Evolutionary conservation across 2,888 invertebrate genomes (phyloP).

Genomic region (Tillus elongatus): DNA sequence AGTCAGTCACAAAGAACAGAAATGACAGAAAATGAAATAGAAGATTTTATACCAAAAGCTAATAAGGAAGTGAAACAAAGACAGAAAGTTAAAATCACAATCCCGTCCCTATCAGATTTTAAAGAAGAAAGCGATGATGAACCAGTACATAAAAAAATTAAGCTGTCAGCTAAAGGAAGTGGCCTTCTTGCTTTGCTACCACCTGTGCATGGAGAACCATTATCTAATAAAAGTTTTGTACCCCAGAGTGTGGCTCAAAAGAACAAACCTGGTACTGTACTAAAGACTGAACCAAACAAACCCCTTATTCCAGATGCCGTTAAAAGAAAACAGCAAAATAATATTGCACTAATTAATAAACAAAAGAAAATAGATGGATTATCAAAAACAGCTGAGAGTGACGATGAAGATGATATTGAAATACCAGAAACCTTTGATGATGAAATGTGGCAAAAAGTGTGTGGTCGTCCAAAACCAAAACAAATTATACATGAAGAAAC

Average conservation of each 20-base stretch:
- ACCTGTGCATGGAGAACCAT: conserved; percentile 27
- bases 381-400: conserved; percentile 19
- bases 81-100: conserved; percentile 30
- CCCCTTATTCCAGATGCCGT: not conserved
- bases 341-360: conserved; percentile 21
- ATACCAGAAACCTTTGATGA: conserved; percentile 41
- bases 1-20: conserved; percentile 18
- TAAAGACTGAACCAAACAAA: conserved; percentile 12
- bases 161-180: conserved; percentile 25
- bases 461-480: conserved; percentile 40
- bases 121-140: conserved; percentile 23
- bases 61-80: conserved; percentile 21
- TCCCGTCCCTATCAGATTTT: conserved; percentile 31
- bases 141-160: conserved; percentile 23
- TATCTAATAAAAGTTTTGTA: conserved; percentile 28
- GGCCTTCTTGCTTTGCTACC: conserved; percentile 30
- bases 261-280: conserved; percentile 14
- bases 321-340: conserved; percentile 17
- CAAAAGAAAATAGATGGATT: conserved; percentile 15
- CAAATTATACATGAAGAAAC: conserved; percentile 43
- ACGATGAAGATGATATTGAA: conserved; percentile 29
- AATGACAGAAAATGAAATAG: conserved; percentile 27
- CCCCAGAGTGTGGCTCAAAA: conserved; percentile 23
- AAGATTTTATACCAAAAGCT: conserved; percentile 33
- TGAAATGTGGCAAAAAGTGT: conserved; percentile 44